A percentile compares a stretch with the other conserved stretches of the same genome.
These are phyloP conservation scores for Lasioglossum zephyrum DNA, from an alignment of 2,888 invertebrate genomes.

Conservation along the genomic window DNA sequence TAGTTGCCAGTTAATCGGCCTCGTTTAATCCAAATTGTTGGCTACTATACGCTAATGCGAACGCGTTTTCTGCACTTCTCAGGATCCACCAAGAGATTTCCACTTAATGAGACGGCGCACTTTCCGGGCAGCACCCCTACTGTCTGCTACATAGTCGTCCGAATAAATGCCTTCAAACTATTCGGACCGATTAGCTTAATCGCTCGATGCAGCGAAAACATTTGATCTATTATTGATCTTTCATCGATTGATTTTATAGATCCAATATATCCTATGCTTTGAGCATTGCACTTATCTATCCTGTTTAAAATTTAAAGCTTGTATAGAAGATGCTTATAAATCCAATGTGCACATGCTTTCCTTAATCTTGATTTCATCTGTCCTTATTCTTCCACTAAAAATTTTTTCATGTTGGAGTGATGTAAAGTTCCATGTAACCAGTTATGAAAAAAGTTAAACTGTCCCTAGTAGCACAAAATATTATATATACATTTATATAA, in stretches of 20 bases:
- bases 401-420: no score
- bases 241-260: neutral
- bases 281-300: no score
- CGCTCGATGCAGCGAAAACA: neutral
- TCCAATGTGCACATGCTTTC: no score
- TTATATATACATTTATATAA: no score
- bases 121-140: neutral
- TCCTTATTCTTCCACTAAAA: no score
- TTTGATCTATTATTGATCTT: neutral
- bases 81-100: constrained; percentile 3
- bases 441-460: no score
- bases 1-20: constrained; percentile 62
- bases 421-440: no score
- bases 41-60: constrained; percentile 22
- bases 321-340: no score
- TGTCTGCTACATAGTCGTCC: neutral
- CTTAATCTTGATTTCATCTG: no score
- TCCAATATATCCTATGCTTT: no score
- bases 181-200: neutral
- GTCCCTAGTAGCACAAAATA: no score
- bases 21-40: constrained; percentile 57
- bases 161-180: neutral
- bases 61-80: constrained; percentile 13
- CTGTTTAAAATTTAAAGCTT: no score
- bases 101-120: neutral